These are phyloP conservation scores for Caenorhabditis sp. DNA, from an alignment of 2,888 invertebrate species.

Conservation along the genomic window DNA sequence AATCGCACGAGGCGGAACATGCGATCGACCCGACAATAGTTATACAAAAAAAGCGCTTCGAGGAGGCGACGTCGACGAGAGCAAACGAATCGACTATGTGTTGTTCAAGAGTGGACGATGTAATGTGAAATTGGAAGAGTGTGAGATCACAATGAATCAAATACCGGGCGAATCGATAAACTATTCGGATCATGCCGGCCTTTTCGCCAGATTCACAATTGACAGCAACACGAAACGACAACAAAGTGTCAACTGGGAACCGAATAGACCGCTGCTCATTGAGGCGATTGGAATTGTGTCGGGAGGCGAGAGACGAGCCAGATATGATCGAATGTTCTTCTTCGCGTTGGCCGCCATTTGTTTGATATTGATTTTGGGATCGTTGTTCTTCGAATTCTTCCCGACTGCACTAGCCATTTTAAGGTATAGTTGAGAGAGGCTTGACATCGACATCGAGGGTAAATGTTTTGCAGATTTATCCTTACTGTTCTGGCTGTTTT, in stretches of 20 bases:
- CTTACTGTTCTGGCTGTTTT: conserved; percentile 65
- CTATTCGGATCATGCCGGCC: conserved; percentile 69
- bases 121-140: conserved; percentile 48
- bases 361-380: conserved; percentile 35
- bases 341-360: conserved; percentile 23
- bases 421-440: conserved; percentile 12
- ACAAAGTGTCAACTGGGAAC: conserved; percentile 45
- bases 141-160: conserved; percentile 51
- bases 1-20: conserved; percentile 77
- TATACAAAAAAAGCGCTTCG: conserved; percentile 77
- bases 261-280: conserved; percentile 50
- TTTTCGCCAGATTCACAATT: conserved; percentile 59
- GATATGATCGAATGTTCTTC: conserved; percentile 53
- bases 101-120: conserved; percentile 75
- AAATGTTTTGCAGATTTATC: conserved; percentile 55
- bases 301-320: conserved; percentile 64
- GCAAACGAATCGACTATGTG: conserved; percentile 92
- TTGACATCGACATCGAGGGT: neutral
- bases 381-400: conserved; percentile 44
- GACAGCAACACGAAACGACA: conserved; percentile 38
- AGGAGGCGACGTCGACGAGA: conserved; percentile 73
- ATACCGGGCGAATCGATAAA: conserved; percentile 53
- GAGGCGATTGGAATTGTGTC: conserved; percentile 59
- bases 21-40: conserved; percentile 83
- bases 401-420: conserved; percentile 37